Evolutionary conservation across 2,888 invertebrate species (phyloP).

Genomic region (Lithodes maja): DNA sequence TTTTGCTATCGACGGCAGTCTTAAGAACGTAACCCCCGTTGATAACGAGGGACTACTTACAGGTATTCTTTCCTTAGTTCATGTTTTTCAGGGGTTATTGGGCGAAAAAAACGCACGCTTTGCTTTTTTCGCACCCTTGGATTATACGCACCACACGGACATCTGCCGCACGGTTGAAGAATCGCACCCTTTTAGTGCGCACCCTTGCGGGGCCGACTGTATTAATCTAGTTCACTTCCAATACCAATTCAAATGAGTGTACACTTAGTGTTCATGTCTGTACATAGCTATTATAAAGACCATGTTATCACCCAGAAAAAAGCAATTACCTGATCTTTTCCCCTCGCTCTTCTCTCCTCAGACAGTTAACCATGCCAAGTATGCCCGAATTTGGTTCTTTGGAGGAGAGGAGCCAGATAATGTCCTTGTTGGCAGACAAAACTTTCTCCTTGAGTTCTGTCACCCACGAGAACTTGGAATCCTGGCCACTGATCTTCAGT

Average conservation of each 20-base stretch:
- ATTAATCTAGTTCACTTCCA: neutral
- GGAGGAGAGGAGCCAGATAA: conserved; percentile 80
- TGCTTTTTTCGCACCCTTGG: too few relatives aligned
- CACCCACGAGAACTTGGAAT: conserved; percentile 86
- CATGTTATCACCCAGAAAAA: neutral
- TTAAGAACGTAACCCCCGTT: too few relatives aligned
- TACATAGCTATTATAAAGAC: neutral
- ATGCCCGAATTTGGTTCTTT: conserved; percentile 84
- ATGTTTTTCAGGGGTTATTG: too few relatives aligned
- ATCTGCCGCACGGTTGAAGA: too few relatives aligned
- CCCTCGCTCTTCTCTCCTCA: conserved; percentile 91
- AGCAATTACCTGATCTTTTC: conserved; percentile 80
- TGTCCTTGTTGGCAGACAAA: conserved; percentile 77
- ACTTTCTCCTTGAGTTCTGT: conserved; percentile 82
- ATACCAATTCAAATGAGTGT: neutral
- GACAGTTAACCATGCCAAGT: conserved; percentile 92
- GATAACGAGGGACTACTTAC: too few relatives aligned
- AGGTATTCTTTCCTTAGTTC: too few relatives aligned
- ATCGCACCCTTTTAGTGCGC: too few relatives aligned
- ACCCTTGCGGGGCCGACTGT: too few relatives aligned
- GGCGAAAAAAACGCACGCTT: too few relatives aligned
- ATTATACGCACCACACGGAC: too few relatives aligned
- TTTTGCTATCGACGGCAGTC: too few relatives aligned
- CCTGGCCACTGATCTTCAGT: conserved; percentile 81
- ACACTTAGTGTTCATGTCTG: neutral